phyloP scores from a whole-genome alignment of 1,140 invertebrate genomes.

The Bombus pascuorum region DNA sequence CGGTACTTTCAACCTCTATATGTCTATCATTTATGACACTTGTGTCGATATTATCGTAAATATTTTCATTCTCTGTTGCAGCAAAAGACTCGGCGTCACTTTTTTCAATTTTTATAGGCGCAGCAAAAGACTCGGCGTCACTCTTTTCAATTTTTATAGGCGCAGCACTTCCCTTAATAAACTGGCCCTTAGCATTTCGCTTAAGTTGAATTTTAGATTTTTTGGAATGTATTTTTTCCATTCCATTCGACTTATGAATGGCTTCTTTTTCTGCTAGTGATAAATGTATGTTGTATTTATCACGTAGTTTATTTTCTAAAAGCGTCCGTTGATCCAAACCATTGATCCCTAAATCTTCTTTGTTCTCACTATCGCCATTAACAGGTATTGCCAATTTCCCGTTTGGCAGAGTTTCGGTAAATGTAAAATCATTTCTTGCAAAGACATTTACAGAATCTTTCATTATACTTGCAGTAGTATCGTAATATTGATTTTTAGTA shows the following conservation, averaged over 20 bases:
- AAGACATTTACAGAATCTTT: background rate
- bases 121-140: background rate
- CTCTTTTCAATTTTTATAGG: background rate
- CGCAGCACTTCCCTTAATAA: background rate
- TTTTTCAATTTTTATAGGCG: background rate
- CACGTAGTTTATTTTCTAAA: constrained; percentile 47
- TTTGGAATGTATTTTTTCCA: background rate
- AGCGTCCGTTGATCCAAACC: background rate
- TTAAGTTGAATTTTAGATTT: constrained; percentile 16
- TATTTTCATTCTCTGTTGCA: background rate
- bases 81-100: background rate
- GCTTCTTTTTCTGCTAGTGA: constrained; percentile 56
- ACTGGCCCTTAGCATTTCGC: constrained; percentile 18
- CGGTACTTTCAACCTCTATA: background rate
- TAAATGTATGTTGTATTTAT: constrained; percentile 62
- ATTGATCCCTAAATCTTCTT: constrained; percentile 23
- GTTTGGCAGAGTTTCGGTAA: constrained; percentile 65
- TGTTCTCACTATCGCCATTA: constrained; percentile 30
- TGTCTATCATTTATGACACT: background rate
- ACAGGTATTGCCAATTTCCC: constrained; percentile 71
- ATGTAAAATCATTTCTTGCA: constrained; percentile 66
- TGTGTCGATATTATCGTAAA: background rate
- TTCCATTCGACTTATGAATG: background rate
- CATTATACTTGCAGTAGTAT: constrained; percentile 34
- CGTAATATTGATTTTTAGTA: constrained; percentile 63